Evolutionary conservation across 2,888 invertebrate genomes (phyloP).

Genomic region (Platycnemis pennipes): DNA sequence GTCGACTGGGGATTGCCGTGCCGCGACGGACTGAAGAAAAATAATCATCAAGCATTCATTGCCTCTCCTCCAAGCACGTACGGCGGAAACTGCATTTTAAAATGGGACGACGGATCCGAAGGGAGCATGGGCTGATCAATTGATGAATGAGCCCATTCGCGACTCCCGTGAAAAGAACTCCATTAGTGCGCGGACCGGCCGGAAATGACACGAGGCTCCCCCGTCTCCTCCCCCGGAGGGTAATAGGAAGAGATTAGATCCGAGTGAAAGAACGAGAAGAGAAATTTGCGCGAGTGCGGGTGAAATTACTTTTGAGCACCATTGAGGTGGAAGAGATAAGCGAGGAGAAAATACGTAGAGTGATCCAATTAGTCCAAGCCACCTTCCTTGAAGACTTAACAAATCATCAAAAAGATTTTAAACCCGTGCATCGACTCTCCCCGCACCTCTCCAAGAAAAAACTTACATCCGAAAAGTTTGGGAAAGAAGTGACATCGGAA

Average conservation of each 20-base stretch:
- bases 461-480: no score
- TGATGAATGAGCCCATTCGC: neutral
- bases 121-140: neutral
- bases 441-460: no score
- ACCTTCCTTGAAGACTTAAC: neutral
- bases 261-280: neutral
- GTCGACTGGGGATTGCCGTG: neutral
- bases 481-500: no score
- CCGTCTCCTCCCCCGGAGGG: neutral
- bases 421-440: no score
- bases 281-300: neutral
- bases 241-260: neutral
- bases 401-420: no score
- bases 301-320: neutral
- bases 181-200: neutral
- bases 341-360: neutral
- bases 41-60: neutral
- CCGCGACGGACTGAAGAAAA: neutral
- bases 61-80: neutral
- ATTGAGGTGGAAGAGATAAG: neutral
- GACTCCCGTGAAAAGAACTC: neutral
- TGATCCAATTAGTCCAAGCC: neutral
- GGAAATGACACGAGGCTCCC: neutral
- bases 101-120: neutral
- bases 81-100: constrained; percentile 13